Conservation (phyloP, 2,888 invertebrate species). For the Nineta flava region DNA sequence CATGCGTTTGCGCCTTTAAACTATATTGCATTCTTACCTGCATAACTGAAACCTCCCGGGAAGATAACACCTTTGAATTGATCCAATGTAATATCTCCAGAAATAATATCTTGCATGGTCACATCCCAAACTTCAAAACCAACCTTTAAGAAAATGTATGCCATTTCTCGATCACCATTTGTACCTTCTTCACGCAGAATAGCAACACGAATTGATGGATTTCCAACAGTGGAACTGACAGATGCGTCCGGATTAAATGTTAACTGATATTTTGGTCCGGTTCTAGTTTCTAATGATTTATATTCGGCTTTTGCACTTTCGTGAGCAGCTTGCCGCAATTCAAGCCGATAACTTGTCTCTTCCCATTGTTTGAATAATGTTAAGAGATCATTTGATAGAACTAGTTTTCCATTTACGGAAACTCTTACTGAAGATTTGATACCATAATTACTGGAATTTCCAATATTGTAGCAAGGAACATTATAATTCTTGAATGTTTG, state of each 20-base stretch:
- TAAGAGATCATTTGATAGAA: conserved; percentile 46
- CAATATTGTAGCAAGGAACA: conserved; percentile 51
- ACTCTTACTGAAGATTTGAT: conserved; percentile 43
- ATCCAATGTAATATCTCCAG: conserved; percentile 52
- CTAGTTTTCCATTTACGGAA: conserved; percentile 38
- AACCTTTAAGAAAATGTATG: conserved; percentile 69
- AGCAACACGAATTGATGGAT: conserved; percentile 53
- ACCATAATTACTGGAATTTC: conserved; percentile 47
- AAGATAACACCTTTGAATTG: conserved; percentile 80
- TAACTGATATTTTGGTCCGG: conserved; percentile 54
- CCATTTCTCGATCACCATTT: conserved; percentile 97
- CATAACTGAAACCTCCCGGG: conserved; percentile 98
- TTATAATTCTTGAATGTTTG: conserved; percentile 39
- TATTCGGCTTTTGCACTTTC: conserved; percentile 69
- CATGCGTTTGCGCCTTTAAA: too few relatives aligned
- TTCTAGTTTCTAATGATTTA: conserved; percentile 46
- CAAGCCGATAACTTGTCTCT: conserved; percentile 83
- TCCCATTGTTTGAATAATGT: conserved; percentile 80
- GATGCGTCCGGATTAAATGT: conserved; percentile 50
- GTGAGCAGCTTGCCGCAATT: conserved; percentile 67
- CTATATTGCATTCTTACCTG: conserved; percentile 45
- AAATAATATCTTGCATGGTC: conserved; percentile 80
- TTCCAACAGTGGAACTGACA: conserved; percentile 24
- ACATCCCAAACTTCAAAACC: conserved; percentile 89
- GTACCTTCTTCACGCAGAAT: conserved; percentile 92